Evolutionary conservation across 2,888 invertebrate genomes (phyloP), one percentile per base, ranked within the genome.

Genomic region (Hymenopus coronatus): DNA sequence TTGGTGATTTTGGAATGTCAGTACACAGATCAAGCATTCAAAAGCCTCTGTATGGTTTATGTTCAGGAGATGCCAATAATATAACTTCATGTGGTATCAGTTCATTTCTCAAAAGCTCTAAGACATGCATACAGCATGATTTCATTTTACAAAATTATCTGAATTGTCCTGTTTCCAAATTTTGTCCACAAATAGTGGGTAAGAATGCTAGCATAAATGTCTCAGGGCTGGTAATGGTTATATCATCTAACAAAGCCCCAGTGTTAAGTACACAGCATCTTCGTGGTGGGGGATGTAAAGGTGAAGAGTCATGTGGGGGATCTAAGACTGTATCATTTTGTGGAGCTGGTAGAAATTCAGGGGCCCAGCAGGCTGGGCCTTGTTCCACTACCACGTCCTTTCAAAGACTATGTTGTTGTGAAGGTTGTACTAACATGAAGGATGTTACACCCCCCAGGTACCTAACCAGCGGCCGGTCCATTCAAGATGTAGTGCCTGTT

Each of bases 401-500:
- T 25, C 20, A 70, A 70, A 70, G 54, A 70, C 15, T 70, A 8
- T 70, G 54, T 25, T 70, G 15, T 20, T 70, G 54, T 70, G 54
- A 70, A 6, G 20, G 4, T 70, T 70, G 54, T 70, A 70, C 54
- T 70, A 70, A 70, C 54, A 3, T 8, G 4, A 70, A 15, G 54
- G 54, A 70, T 20, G 4, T 70, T 70, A 70, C 54, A 70, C 20
- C 54, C 46, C 46, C 20, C 85, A 85, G 85, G 85, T 54, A 40
- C 25, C 85, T 40, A 46, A 14, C 40, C 40, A 46, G 46, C 3
- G 85, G 27, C 27, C 40, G 85, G 20, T 30, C 70, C 30, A 40
- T 70, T 27, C 30, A 87, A 27, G 89, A 89, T 81, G 28, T 89
- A 25, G 84, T 89, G 12, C 87, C 89, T 7, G 87, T 84, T 9